Evolutionary conservation across 2,888 invertebrate species (phyloP).

Genomic region (Ophioninae sp.): DNA sequence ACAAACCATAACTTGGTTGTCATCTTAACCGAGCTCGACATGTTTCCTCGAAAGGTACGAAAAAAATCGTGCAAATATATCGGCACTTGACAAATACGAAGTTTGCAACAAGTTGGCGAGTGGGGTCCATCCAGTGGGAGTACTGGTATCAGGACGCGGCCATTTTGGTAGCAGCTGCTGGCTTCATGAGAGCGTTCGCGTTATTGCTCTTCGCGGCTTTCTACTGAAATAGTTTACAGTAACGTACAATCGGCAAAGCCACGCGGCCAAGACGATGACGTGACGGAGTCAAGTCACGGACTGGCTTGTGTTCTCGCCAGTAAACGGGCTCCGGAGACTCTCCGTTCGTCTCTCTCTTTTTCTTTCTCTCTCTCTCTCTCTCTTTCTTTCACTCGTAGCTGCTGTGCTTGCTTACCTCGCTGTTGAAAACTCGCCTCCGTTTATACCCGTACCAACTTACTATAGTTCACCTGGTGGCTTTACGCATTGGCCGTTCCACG

Average conservation of each 20-base stretch:
- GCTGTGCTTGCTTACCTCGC: slow-evolving; percentile 39
- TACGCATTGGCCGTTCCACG: slow-evolving; percentile 15
- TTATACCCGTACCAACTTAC: slow-evolving; percentile 49
- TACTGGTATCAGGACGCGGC: slow-evolving; percentile 71
- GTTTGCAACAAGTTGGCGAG: neutral
- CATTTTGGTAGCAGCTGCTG: slow-evolving; percentile 74
- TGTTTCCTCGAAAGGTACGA: neutral
- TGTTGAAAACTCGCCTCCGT: slow-evolving; percentile 62
- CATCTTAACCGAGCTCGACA: neutral
- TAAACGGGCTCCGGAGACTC: slow-evolving; percentile 43
- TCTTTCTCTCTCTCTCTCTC: slow-evolving; percentile 33
- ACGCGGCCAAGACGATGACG: slow-evolving; percentile 62
- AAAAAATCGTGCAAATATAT: neutral
- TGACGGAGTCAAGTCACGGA: slow-evolving; percentile 66
- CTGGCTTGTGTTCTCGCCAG: slow-evolving; percentile 60
- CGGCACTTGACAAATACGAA: neutral
- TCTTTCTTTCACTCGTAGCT: slow-evolving; percentile 22
- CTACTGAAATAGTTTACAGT: slow-evolving; percentile 41
- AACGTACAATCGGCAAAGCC: slow-evolving; percentile 30
- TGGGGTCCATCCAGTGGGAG: slow-evolving; percentile 42
- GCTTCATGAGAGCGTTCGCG: slow-evolving; percentile 49
- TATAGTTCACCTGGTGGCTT: slow-evolving; percentile 32
- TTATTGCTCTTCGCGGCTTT: slow-evolving; percentile 56
- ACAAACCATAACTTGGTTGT: neutral
- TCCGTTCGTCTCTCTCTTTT: slow-evolving; percentile 21